Conservation (phyloP, 2,888 invertebrate species). For the Cerastis rubricosa region DNA sequence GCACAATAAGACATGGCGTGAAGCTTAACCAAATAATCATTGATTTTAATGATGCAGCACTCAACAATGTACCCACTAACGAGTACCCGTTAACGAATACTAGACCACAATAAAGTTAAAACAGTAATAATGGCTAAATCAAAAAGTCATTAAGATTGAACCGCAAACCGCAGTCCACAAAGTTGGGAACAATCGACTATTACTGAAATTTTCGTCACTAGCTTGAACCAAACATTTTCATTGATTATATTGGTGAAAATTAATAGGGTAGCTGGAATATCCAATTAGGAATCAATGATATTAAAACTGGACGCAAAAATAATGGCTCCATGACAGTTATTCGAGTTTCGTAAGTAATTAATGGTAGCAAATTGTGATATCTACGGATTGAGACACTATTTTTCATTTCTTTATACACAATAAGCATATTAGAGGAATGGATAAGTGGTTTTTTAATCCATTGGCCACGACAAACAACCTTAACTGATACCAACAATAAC, state of each 20-base stretch:
- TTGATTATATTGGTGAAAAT: conserved; percentile 75
- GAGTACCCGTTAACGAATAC: conserved; percentile 38
- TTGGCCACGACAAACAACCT: not conserved
- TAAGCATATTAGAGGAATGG: not conserved
- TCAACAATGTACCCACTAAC: conserved; percentile 25
- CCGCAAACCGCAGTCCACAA: conserved; percentile 46
- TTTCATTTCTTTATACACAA: not conserved
- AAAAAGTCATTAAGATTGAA: conserved; percentile 64
- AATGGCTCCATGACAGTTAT: conserved; percentile 13
- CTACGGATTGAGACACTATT: not conserved
- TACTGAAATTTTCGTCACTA: conserved; percentile 62
- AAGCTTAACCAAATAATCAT: conserved; percentile 1
- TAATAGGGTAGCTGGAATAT: conserved; percentile 58
- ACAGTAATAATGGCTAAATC: conserved; percentile 56
- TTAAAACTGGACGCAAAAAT: conserved; percentile 32
- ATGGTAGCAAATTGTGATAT: not conserved
- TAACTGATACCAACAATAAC: not conserved
- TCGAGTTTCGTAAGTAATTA: conserved; percentile 14
- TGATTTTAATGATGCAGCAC: conserved; percentile 27
- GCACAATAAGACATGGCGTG: not conserved
- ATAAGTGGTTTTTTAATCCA: not conserved
- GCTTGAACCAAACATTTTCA: conserved; percentile 60
- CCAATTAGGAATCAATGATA: conserved; percentile 36
- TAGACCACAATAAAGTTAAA: conserved; percentile 51
- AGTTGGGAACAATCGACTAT: conserved; percentile 70